Conservation (phyloP, 1,140 invertebrate genomes). For the Scaptomyza hsui region DNA sequence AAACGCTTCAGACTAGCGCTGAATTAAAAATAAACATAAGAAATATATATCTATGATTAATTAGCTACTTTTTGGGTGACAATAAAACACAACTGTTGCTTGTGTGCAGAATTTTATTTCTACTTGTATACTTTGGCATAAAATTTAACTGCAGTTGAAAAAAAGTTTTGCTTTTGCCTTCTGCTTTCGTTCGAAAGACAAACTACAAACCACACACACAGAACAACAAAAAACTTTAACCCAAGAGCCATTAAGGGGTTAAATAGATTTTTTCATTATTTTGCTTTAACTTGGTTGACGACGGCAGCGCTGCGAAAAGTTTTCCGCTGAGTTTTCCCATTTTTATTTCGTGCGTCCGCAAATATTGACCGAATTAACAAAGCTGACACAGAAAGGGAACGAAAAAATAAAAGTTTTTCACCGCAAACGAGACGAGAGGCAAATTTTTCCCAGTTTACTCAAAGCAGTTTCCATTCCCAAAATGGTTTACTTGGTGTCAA, state of each 20-base stretch:
- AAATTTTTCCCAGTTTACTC: constrained; percentile 18
- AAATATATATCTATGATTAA: not conserved
- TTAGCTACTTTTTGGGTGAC: not conserved
- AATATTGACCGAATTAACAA: constrained; percentile 83
- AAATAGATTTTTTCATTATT: constrained; percentile 66
- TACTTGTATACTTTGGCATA: constrained; percentile 1
- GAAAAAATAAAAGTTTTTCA: constrained; percentile 49
- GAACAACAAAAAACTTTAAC: constrained; percentile 35
- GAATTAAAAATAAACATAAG: constrained; percentile 25
- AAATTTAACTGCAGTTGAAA: not conserved
- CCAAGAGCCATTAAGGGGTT: constrained; percentile 73
- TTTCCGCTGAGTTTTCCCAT: constrained; percentile 73
- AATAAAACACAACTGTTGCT: constrained; percentile 44
- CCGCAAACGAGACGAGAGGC: constrained; percentile 61
- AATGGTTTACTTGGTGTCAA: constrained; percentile 33
- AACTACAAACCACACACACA: constrained; percentile 32
- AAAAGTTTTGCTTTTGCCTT: constrained; percentile 33
- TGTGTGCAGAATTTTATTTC: not conserved
- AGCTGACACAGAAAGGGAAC: constrained; percentile 35
- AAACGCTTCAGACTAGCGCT: constrained; percentile 18
- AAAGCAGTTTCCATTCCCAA: constrained; percentile 7
- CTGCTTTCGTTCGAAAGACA: constrained; percentile 16
- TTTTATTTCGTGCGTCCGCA: constrained; percentile 82
- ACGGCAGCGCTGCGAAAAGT: constrained; percentile 55
- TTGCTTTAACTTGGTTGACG: constrained; percentile 39